Evolutionary conservation across 2,888 invertebrate genomes (phyloP), one percentile per base, ranked within the genome.

Genomic region (Urechis unicinctus): DNA sequence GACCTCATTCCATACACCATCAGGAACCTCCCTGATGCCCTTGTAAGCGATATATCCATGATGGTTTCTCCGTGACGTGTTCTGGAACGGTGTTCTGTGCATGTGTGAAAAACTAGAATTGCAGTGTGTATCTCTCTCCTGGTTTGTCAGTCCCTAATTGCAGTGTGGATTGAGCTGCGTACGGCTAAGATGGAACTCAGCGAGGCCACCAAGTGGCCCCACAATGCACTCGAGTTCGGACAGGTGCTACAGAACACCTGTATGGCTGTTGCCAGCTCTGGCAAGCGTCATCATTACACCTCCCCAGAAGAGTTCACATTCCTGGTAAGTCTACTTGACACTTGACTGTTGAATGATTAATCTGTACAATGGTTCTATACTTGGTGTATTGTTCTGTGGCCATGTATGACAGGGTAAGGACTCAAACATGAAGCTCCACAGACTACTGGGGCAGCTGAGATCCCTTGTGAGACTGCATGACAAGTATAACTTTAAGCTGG

Each of bases 171-270:
- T 1, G 63, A 68, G 47, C 65, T 67, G 29, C 65, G 66, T 54
- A 66, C 69, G 6, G 59, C 63, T 42, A 66, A 65, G 54, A 63
- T 73, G 64, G 74, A 74, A 57, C 47, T 64, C 9, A 43, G 58
- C 22, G 72, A 72, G 46, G 70, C 69, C 65, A 69, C 53, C 22
- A 57, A 52, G 2, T 74, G 74, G 74, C 71, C 73, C 6, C 50
- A 61, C 29, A 68, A 69, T 57, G 72, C 70, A 6, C 62, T 74
- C 22, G 56, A 57, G 31, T 67, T 72, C 54, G 56, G 67, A 52
- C 59, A 65, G 53, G 59, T 61, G 45, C 26, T 69, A n/a, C 60
- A 64, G 42, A 30, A 52, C 21, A 53, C 36, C 22, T 58, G 52
- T 24, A 6, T 26, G 13, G 29, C 46, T 44, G 42, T 53, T n/a